phyloP scores from a whole-genome alignment of 2,797 vertebrate genomes.

The Myiothlypis chrysogaster region DNA sequence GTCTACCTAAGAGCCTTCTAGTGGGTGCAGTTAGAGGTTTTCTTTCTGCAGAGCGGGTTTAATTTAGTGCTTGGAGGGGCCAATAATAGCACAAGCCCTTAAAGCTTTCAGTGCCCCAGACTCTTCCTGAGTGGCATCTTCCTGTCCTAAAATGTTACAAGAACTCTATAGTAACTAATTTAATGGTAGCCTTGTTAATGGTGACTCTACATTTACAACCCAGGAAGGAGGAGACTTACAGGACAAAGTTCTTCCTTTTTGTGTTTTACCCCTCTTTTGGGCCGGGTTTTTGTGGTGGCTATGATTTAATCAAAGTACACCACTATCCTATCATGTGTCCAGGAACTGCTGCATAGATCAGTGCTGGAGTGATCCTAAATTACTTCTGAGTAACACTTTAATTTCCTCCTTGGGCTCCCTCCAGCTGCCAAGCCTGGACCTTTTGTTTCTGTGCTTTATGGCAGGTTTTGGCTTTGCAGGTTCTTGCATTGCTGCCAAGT shows the following conservation, averaged over 20 bases:
- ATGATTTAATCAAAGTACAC: background rate
- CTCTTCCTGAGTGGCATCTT: background rate
- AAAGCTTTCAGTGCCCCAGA: background rate
- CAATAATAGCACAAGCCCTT: background rate
- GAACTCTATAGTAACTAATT: background rate
- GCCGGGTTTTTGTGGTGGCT: background rate
- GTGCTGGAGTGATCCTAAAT: background rate
- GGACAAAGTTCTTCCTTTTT: background rate
- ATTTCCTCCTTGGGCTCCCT: conserved; percentile 10
- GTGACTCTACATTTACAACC: background rate
- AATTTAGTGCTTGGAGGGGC: background rate
- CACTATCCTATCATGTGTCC: background rate
- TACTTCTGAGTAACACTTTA: background rate
- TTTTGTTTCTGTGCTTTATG: background rate
- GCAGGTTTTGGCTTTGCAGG: conserved; percentile 10
- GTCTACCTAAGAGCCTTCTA: background rate
- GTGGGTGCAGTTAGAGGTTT: background rate
- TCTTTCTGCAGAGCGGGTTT: background rate
- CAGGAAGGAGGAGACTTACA: background rate
- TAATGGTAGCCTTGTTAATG: background rate
- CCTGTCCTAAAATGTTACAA: background rate
- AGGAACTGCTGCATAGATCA: background rate
- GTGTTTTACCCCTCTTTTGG: background rate
- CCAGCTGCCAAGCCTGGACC: conserved; percentile 14
- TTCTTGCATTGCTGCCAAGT: conserved; percentile 53